These are phyloP conservation scores for Sarcophaga subvicina DNA, from an alignment of 2,888 invertebrate genomes.

Conservation along the genomic window DNA sequence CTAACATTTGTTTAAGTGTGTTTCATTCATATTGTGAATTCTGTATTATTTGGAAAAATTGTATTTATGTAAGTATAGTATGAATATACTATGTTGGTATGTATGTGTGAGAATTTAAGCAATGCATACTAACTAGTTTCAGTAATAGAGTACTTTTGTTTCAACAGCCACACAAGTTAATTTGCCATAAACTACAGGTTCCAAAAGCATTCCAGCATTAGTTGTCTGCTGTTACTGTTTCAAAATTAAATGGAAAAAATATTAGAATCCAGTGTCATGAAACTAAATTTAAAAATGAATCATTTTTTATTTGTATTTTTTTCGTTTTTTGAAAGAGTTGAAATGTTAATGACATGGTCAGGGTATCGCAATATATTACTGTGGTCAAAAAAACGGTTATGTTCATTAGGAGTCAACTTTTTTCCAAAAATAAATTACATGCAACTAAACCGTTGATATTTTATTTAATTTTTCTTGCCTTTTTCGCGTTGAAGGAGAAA, in stretches of 20 bases:
- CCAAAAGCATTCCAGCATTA: conserved; percentile 15
- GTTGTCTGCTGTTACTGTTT: conserved; percentile 40
- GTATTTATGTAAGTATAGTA: background rate
- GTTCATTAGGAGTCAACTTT: too few species aligned
- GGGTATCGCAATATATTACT: conserved; percentile 8
- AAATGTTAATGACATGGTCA: conserved; percentile 55
- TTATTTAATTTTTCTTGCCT: too few species aligned
- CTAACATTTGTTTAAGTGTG: conserved; percentile 30
- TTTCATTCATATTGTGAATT: conserved; percentile 30
- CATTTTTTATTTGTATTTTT: background rate
- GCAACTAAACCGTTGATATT: too few species aligned
- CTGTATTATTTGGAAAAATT: conserved; percentile 20
- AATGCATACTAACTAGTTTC: background rate
- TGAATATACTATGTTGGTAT: background rate
- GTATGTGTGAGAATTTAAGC: background rate
- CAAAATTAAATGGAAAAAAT: conserved; percentile 15
- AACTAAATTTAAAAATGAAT: background rate
- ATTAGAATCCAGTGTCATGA: background rate
- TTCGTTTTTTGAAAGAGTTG: background rate
- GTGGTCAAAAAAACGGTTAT: background rate
- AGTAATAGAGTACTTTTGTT: conserved; percentile 55
- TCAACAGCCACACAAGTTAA: conserved; percentile 56
- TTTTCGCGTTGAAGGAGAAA: too few species aligned
- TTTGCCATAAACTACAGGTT: conserved; percentile 55
- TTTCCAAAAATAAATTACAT: too few species aligned